Conservation (phyloP, 2,888 invertebrate genomes). For the Ornithoptera alexandrae region DNA sequence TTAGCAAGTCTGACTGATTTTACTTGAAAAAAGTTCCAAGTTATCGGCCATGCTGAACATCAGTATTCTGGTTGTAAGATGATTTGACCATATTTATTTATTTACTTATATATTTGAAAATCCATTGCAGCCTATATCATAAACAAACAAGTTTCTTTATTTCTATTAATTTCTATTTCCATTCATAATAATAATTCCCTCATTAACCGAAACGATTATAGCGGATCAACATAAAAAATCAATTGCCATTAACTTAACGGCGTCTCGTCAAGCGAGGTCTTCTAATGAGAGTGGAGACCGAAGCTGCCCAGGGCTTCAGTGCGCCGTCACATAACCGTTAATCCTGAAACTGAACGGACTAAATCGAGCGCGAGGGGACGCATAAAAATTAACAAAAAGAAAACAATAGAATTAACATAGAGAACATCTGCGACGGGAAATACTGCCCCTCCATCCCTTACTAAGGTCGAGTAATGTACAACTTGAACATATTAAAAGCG, state of each 20-base stretch:
- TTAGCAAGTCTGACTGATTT: no score
- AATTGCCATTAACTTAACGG: conserved; percentile 14
- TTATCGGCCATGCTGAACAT: no score
- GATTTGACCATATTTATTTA: no score
- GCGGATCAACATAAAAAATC: conserved; percentile 34
- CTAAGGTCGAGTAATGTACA: conserved; percentile 34
- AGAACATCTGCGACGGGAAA: conserved; percentile 75
- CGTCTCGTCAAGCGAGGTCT: no score
- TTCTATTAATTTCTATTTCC: no score
- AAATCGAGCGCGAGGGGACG: conserved; percentile 74
- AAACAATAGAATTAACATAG: conserved; percentile 80
- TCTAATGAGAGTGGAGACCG: no score
- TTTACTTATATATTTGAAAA: no score
- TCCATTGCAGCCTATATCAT: no score
- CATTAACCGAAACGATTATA: not conserved
- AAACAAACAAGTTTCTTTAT: no score
- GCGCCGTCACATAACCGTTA: conserved; percentile 64
- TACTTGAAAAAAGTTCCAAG: no score
- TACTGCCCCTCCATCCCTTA: conserved; percentile 47
- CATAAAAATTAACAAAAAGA: conserved; percentile 78
- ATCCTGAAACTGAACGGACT: conserved; percentile 68
- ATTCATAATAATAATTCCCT: no score
- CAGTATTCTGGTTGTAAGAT: no score
- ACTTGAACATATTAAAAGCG: conserved; percentile 5
- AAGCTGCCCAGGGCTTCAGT: conserved; percentile 43